Evolutionary conservation across 2,888 invertebrate genomes (phyloP), one percentile per base, ranked within the genome.

Genomic region (Brachypalpus laphriformis): DNA sequence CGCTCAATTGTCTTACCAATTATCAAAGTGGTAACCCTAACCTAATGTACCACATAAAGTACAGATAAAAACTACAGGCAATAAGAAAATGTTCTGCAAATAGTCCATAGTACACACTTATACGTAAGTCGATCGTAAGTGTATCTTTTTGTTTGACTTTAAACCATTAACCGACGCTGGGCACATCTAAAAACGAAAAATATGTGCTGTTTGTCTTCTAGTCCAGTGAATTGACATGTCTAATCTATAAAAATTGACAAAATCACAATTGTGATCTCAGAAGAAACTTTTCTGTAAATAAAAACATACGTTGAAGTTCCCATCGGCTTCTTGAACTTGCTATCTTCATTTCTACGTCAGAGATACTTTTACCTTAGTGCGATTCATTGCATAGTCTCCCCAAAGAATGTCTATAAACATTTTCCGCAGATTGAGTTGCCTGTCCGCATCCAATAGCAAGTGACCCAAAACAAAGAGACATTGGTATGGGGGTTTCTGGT

Each of bases 221-320:
- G 8, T 28, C 25, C 51, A 51, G 14, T 25, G 6, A 22, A 25
- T 28, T 25, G n/a, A 2, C 28, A 25, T 28, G 18, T 47, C 9
- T 47, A 47, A 47, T 51, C n/a, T 14, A 51, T 28, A 51, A 51
- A 51, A 51, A 51, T 51, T 51, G 51, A 51, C 51, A 51, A 25
- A 51, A 51, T 14, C 14, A 51, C 20, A 47, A 20, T 51, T 28
- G 51, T 25, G 25, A 28, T 25, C 51, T 14, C 22, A 22, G 18
- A 7, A 51, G 51, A 51, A 25, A 25, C 49, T 45, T 45, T 45
- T 45, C 9, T 2, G 8, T 18, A 45, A 45, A 45, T 18, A 45
- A 45, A 7, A 3, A 20, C 47, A 47, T 8, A 47, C 47, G 47
- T 47, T 47, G 11, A 20, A 20, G 47, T 47, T 47, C 47, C 18